Evolutionary conservation across 2,113 vertebrate genomes (phyloP), one percentile per base, ranked within the genome.

Genomic region (Channa maculata): DNA sequence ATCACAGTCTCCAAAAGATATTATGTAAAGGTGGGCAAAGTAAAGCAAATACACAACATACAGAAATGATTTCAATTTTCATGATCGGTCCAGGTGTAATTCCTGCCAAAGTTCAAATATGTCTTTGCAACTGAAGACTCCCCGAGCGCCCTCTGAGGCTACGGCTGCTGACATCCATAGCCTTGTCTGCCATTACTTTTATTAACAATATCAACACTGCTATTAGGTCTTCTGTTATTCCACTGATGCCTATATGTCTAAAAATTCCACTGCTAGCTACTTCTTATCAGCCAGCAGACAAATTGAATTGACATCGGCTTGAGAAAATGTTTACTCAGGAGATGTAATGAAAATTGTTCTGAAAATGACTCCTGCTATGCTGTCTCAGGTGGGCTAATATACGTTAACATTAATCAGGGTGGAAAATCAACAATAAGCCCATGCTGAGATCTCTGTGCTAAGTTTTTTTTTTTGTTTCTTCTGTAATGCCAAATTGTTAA

Each of bases 291-390:
- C 77, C 78, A 60, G 72, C 64, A 77, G 81, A 85, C 78, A 80
- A 92, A 92, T 91, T 90, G 76, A 89, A 90, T 80, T 88, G 89
- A 92, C 90, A 86, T 90, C 80, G 48, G 65, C 75, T 84, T 88
- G 82, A 90, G 79, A 76, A 90, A 90, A 91, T 84, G 81, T 91
- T 91, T 90, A 92, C 63, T 75, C 85, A 89, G 72, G 80, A 91
- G 70, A 88, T 86, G 86, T 79, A 91, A 91, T 90, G 80, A 90
- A 87, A 89, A 84, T 84, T 84, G 75, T 73, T 86, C 82, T 81
- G 85, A 89, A 91, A 88, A 90, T 83, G 86, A 91, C 77, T 88
- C 86, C 82, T 1, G 59, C 85, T 74, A 52, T 73, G 83, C 79
- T 80, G 90, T 91, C 87, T 90, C 90, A 88, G 82, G 82, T 89